Conservation (phyloP, 2,888 invertebrate genomes). For the Crioceris asparagi region DNA sequence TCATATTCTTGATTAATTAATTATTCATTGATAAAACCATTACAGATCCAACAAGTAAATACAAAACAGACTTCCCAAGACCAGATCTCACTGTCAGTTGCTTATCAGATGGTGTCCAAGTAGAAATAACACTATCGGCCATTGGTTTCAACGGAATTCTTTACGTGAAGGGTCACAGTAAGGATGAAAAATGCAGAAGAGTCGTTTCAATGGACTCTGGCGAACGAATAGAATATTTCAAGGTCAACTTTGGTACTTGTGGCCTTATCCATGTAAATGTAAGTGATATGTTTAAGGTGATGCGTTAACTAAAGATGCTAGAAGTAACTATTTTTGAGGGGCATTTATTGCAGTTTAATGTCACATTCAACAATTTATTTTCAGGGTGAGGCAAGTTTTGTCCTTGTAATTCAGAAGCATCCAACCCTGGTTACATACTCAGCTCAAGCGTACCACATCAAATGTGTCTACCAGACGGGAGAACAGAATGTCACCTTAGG, state of each 20-base stretch:
- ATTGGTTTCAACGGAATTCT: slow-evolving; percentile 80
- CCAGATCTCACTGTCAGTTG: slow-evolving; percentile 84
- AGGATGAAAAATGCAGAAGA: slow-evolving; percentile 79
- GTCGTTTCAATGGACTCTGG: slow-evolving; percentile 56
- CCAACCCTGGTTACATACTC: slow-evolving; percentile 89
- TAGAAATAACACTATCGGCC: slow-evolving; percentile 63
- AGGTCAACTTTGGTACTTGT: slow-evolving; percentile 80
- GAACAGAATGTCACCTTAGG: slow-evolving; percentile 87
- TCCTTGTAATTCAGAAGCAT: slow-evolving; percentile 92
- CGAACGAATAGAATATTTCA: slow-evolving; percentile 50
- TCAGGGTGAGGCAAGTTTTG: slow-evolving; percentile 84
- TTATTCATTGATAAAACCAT: background rate
- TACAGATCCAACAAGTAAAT: background rate
- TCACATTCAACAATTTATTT: slow-evolving; percentile 18
- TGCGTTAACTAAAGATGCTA: too few species aligned
- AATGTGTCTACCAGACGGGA: slow-evolving; percentile 89
- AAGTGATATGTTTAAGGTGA: slow-evolving; percentile 38
- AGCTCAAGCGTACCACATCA: slow-evolving; percentile 92
- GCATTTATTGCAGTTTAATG: background rate
- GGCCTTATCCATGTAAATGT: slow-evolving; percentile 85
- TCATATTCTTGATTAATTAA: slow-evolving; percentile 4
- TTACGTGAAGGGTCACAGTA: slow-evolving; percentile 90
- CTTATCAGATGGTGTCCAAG: slow-evolving; percentile 83
- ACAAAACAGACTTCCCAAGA: slow-evolving; percentile 61
- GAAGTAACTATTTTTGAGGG: background rate